A percentile compares a stretch with the other conserved stretches of the same genome.
Evolutionary conservation across 2,113 vertebrate species (phyloP).

Genomic region (Neogale vison): DNA sequence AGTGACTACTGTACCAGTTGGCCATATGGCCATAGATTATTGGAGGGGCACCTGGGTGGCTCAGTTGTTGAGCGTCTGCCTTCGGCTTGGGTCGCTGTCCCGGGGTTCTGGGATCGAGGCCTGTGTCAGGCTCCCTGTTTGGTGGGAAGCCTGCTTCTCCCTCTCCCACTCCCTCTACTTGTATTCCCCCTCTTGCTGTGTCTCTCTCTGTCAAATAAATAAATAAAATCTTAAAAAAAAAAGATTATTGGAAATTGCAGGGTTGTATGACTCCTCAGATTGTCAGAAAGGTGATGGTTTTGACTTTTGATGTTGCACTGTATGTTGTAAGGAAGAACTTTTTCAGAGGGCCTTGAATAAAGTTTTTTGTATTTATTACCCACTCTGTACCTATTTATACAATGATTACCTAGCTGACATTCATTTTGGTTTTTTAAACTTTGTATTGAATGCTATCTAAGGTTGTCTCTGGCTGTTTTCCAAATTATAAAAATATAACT

Average conservation of each 20-base stretch:
- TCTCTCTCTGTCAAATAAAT: too few relatives aligned
- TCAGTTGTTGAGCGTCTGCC: too few relatives aligned
- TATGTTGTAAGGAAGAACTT: neutral
- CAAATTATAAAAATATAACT: conserved; percentile 34
- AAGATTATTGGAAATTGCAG: neutral
- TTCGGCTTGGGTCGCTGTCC: too few relatives aligned
- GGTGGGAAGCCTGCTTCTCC: too few relatives aligned
- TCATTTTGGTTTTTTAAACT: conserved; percentile 40
- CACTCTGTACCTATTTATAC: neutral
- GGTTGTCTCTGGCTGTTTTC: neutral
- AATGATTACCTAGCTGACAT: neutral
- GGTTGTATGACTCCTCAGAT: neutral
- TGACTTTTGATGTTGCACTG: neutral
- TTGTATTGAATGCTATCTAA: conserved; percentile 20
- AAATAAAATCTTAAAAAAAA: too few relatives aligned
- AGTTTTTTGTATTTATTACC: neutral
- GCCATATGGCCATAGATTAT: neutral
- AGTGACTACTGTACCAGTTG: neutral
- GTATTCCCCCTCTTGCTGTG: too few relatives aligned
- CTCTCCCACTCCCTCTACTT: too few relatives aligned
- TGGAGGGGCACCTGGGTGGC: neutral
- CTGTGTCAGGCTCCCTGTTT: too few relatives aligned
- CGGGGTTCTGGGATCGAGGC: too few relatives aligned
- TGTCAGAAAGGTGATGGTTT: neutral
- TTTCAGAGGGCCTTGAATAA: neutral